A percentile compares a stretch with the other conserved stretches of the same genome.
These are phyloP conservation scores for Himalopsyche japonica DNA, from an alignment of 2,888 invertebrate genomes.

Conservation along the genomic window DNA sequence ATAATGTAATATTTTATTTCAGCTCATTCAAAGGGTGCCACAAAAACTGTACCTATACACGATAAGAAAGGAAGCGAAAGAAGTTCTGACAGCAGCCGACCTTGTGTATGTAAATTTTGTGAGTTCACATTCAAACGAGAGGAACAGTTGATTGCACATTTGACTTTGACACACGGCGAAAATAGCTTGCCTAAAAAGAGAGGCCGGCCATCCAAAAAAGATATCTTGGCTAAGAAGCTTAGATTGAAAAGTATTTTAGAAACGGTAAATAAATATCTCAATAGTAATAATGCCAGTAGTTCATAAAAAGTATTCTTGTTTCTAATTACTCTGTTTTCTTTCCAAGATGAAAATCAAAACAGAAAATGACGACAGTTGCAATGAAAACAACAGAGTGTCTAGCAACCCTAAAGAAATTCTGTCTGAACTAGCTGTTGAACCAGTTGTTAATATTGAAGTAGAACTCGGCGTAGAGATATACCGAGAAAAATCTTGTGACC, in stretches of 20 bases:
- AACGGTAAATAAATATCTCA: conserved; percentile 20
- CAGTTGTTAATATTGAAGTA: conserved; percentile 13
- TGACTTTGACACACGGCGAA: conserved; percentile 32
- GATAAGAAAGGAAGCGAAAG: background rate
- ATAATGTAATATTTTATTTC: background rate
- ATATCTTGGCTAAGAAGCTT: conserved; percentile 30
- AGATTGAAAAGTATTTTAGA: conserved; percentile 33
- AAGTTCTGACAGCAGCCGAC: background rate
- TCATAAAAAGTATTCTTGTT: too few species aligned
- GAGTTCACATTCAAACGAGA: conserved; percentile 28
- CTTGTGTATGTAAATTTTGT: conserved; percentile 31
- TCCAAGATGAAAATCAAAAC: conserved; percentile 37
- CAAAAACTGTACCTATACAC: background rate
- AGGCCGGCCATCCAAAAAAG: conserved; percentile 48
- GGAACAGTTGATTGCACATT: conserved; percentile 33
- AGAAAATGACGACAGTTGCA: conserved; percentile 15
- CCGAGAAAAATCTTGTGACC: conserved; percentile 4
- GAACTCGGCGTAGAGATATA: background rate
- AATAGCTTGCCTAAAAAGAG: conserved; percentile 52
- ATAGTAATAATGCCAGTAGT: background rate
- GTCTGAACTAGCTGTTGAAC: background rate
- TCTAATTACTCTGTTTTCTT: background rate
- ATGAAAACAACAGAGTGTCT: background rate
- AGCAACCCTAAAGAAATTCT: conserved; percentile 8
- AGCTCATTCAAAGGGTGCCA: conserved; percentile 14